phyloP scores from a whole-genome alignment of 2,888 invertebrate genomes.

The Portevinia maculata region DNA sequence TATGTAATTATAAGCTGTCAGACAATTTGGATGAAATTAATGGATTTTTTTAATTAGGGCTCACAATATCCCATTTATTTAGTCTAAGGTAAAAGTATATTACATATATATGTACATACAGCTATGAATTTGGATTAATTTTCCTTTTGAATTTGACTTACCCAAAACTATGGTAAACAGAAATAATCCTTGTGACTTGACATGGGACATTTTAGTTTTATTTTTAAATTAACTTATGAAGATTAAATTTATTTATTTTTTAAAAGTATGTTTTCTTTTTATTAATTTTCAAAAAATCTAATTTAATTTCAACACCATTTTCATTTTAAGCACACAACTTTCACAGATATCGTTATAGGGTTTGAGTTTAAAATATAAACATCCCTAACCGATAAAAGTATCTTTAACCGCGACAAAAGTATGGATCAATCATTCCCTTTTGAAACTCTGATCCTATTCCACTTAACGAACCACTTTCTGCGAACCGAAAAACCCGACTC shows the following conservation, averaged over 20 bases:
- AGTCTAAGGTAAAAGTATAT: no score
- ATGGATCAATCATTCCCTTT: not conserved
- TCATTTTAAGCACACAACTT: not conserved
- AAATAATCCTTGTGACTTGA: conserved; percentile 41
- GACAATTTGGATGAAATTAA: no score
- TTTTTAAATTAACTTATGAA: conserved; percentile 9
- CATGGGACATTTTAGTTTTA: conserved; percentile 38
- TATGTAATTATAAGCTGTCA: no score
- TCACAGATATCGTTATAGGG: not conserved
- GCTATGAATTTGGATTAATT: no score
- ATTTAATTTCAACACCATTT: conserved; percentile 5
- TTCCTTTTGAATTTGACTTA: conserved; percentile 22
- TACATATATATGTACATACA: no score
- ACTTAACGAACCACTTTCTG: conserved; percentile 42
- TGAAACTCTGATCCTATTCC: conserved; percentile 23
- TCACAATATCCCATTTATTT: not conserved
- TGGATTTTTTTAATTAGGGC: not conserved
- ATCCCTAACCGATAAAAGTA: conserved; percentile 3
- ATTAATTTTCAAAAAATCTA: conserved; percentile 2
- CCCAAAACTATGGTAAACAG: conserved; percentile 43
- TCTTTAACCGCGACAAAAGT: conserved; percentile 25
- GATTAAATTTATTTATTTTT: conserved; percentile 23
- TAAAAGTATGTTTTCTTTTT: conserved; percentile 5
- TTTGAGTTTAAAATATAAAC: not conserved
- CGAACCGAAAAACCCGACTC: conserved; percentile 41